Base-by-base conservation (phyloP, 2,888 invertebrate genomes). In the Apeira syringaria region DNA sequence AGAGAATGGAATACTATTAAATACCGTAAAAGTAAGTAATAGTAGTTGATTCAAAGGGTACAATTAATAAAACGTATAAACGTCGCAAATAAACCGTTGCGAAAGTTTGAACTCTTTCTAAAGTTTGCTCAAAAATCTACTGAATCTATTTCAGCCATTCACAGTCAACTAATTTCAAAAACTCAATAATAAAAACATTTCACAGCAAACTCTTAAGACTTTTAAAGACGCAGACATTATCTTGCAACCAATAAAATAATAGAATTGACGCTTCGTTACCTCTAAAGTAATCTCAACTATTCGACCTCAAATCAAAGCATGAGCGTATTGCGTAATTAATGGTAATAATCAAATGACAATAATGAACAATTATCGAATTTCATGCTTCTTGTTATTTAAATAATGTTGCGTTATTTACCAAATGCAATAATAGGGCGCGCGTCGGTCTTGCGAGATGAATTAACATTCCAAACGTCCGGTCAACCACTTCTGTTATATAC, bases 171-270 rank as follows among this genome's bases (percentile, higher is more conserved):
- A 13, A 13, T 33, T 33, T 24, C 3, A 25, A 22, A 31, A 31
- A 31, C 8, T 0, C 7, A 31, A 31, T 20, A 1, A n/a, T 4
- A 7, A 11, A 30, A 10, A 20, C 9, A 26, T 39, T 39, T 32
- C 32, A 11, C 17, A 33, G 11, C 17, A 33, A 22, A 33, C 28
- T 28, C 24, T 22, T 27, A 24, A 17, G 22, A 26, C 22, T 27
- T 7, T 36, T 31, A 17, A 36, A 37, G 6, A 37, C 5, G 26
- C 32, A 28, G 31, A 32, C 30, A 10, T 12, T 11, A 31, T 32
- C 11, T 35, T 32, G 43, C 9, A 37, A 36, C 17, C 31, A 43
- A 37, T 22, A 32, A 37, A 33, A 37, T 33, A 28, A 38, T 34
- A 29, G 15, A 37, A 25, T 25, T 33, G 24, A 9, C 43, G 43